Conservation (phyloP, 2,888 invertebrate genomes). For the Lochmaea capreae region DNA sequence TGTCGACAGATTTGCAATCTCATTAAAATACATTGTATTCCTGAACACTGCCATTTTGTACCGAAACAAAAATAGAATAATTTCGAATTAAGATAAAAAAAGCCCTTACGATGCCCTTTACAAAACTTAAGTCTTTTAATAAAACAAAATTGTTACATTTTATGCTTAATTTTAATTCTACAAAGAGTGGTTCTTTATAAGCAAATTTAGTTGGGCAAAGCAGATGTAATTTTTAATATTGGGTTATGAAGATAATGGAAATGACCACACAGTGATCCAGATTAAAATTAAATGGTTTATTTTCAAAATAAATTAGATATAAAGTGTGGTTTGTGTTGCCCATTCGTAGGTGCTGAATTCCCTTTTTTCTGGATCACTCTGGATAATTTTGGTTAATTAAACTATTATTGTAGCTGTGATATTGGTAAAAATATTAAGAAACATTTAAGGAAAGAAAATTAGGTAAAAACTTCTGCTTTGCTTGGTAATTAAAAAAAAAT, state of each 20-base stretch:
- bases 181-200: slow-evolving; percentile 22
- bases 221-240: slow-evolving; percentile 25
- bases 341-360: not conserved
- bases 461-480: slow-evolving; percentile 29
- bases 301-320: not conserved
- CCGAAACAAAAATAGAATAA: slow-evolving; percentile 26
- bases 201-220: slow-evolving; percentile 28
- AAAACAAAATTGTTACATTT: not conserved
- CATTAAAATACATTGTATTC: slow-evolving; percentile 18
- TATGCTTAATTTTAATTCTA: slow-evolving; percentile 18
- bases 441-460: slow-evolving; percentile 9
- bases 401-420: slow-evolving; percentile 33
- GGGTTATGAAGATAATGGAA: slow-evolving; percentile 3
- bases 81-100: slow-evolving; percentile 19
- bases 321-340: not conserved
- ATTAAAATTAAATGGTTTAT: not conserved
- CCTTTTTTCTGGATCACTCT: not conserved
- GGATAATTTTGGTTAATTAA: slow-evolving; percentile 14
- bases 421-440: slow-evolving; percentile 16
- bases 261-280: not conserved
- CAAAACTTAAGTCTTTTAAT: slow-evolving; percentile 28
- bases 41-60: slow-evolving; percentile 35
- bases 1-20: not conserved
- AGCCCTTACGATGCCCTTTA: slow-evolving; percentile 10
- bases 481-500: slow-evolving; percentile 20